Conservation (phyloP, 1,140 invertebrate genomes). For the Bombus superbus region DNA sequence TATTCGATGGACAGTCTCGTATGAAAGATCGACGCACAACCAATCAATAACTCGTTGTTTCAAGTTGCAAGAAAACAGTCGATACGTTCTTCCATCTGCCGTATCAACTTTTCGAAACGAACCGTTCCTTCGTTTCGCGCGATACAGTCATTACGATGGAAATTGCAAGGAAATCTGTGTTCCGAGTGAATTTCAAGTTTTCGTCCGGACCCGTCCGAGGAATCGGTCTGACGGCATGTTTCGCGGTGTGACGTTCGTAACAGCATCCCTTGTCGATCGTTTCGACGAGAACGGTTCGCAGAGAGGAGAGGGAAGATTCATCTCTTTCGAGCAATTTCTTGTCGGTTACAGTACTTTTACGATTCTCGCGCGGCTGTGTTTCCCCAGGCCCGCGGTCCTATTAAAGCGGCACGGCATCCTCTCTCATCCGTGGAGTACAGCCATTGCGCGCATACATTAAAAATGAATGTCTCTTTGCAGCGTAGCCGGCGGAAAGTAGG, state of each 20-base stretch:
- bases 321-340: constrained; percentile 27
- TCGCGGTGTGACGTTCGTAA: not conserved
- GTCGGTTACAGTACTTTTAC: constrained; percentile 11
- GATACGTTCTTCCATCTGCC: not conserved
- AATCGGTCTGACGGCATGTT: not conserved
- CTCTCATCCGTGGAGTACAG: not conserved
- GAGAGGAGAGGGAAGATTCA: constrained; percentile 13
- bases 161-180: not conserved
- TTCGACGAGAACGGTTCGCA: not conserved
- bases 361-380: constrained; percentile 36
- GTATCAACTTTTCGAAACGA: not conserved
- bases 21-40: not conserved
- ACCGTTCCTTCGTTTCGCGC: not conserved
- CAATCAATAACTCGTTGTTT: not conserved
- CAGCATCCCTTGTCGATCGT: constrained; percentile 6
- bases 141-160: not conserved
- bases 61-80: not conserved
- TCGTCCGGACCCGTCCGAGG: not conserved
- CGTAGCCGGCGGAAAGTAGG: constrained; percentile 14
- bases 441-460: constrained; percentile 37
- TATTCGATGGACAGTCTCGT: no score
- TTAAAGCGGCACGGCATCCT: constrained; percentile 21
- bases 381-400: not conserved
- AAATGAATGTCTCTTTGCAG: constrained; percentile 33
- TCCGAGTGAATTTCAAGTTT: not conserved